Percentiles rank a stretch among this genome's conserved stretches.
Conservation (phyloP, 2,113 vertebrate species). For the Elaphurus davidianus region DNA sequence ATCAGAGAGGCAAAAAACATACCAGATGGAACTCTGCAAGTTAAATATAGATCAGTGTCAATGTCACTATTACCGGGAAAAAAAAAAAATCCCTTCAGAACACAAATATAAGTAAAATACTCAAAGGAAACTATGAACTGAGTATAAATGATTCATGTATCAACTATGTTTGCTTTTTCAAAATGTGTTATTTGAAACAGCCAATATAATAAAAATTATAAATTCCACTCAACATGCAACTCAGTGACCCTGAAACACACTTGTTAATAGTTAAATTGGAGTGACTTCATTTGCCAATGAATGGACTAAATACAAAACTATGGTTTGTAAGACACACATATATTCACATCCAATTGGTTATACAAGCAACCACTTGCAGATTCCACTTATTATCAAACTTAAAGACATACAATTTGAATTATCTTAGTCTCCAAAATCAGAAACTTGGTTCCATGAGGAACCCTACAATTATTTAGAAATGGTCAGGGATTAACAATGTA, state of each 20-base stretch:
- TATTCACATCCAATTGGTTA: background rate
- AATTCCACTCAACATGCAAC: background rate
- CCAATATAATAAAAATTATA: background rate
- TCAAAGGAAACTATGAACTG: background rate
- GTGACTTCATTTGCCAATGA: background rate
- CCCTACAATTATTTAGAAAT: conserved; percentile 41
- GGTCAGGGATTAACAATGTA: conserved; percentile 10
- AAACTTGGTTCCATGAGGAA: conserved; percentile 41
- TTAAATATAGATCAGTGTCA: background rate
- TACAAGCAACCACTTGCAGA: background rate
- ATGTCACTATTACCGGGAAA: background rate
- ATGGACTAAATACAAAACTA: background rate
- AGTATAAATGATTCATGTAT: conserved; percentile 29
- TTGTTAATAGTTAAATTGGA: background rate
- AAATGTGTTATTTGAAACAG: conserved; percentile 16
- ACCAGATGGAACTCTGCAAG: background rate
- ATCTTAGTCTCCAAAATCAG: conserved; percentile 56
- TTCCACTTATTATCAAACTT: conserved; percentile 21
- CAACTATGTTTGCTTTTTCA: background rate
- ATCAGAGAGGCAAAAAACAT: background rate
- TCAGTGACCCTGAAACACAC: background rate
- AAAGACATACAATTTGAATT: conserved; percentile 58
- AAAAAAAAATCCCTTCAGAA: background rate
- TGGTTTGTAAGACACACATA: background rate
- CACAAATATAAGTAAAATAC: background rate